These are phyloP conservation scores for Tachuris rubrigastra DNA, from an alignment of 2,113 vertebrate species.

Conservation along the genomic window DNA sequence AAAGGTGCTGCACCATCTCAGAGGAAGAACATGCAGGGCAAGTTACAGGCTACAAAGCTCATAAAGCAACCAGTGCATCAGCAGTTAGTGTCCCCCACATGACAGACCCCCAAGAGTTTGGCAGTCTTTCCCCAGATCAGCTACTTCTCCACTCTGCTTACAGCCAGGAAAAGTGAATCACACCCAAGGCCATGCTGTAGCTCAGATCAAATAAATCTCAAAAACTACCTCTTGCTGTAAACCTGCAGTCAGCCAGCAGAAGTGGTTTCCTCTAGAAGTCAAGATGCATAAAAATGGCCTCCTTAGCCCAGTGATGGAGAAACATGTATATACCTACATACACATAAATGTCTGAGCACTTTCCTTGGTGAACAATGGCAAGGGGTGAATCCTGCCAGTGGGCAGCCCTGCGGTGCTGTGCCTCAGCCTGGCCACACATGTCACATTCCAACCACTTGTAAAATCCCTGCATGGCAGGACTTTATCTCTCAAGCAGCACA, in stretches of 20 bases:
- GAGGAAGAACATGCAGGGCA: not conserved
- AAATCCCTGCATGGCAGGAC: not conserved
- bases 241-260: not conserved
- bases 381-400: not conserved
- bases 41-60: not conserved
- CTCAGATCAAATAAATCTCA: not conserved
- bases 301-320: not conserved
- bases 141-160: not conserved
- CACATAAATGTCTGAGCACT: not conserved
- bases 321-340: rapidly evolving
- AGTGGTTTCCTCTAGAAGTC: not conserved
- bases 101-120: not conserved
- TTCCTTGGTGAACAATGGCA: not conserved
- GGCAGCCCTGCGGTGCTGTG: not conserved
- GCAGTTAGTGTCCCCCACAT: not conserved
- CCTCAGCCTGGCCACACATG: not conserved
- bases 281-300: not conserved
- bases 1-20: not conserved
- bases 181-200: not conserved
- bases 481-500: not conserved
- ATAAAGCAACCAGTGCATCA: not conserved
- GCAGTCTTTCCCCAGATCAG: not conserved
- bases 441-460: not conserved
- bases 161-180: not conserved
- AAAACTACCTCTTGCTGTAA: not conserved